A percentile compares a stretch with the other conserved stretches of the same genome.
phyloP scores from a whole-genome alignment of 1,140 invertebrate genomes.

The Pygmarrhopalites habei region DNA sequence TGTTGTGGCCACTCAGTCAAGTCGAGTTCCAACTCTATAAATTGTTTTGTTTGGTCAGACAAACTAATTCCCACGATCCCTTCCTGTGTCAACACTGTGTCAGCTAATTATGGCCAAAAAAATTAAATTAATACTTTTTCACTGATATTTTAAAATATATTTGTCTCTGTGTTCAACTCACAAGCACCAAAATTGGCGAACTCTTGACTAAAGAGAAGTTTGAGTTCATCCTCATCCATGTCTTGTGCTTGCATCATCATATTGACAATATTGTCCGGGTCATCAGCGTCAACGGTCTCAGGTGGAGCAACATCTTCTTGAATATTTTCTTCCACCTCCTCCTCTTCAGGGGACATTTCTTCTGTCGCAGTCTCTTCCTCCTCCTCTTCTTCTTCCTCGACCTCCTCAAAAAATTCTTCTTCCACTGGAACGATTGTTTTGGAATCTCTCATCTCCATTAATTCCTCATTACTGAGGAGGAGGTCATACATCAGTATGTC shows the following conservation, averaged over 20 bases:
- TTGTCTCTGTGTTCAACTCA: no score
- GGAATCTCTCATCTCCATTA: background rate
- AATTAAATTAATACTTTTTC: no score
- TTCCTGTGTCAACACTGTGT: conserved; percentile 19
- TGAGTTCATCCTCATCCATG: conserved; percentile 27
- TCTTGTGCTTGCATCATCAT: conserved; percentile 13
- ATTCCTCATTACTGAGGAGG: conserved; percentile 16
- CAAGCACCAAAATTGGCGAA: no score
- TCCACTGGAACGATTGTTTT: background rate
- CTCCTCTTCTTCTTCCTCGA: conserved; percentile 17
- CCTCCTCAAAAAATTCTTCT: conserved; percentile 5
- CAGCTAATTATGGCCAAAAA: no score
- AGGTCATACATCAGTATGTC: conserved; percentile 26
- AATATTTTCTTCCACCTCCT: conserved; percentile 7
- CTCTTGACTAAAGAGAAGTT: conserved; percentile 23
- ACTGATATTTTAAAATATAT: no score
- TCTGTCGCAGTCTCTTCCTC: conserved; percentile 13
- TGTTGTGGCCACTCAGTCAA: conserved; percentile 16
- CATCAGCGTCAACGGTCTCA: conserved; percentile 3
- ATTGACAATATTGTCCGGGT: conserved; percentile 13
- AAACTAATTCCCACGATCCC: conserved; percentile 31
- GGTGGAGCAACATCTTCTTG: background rate
- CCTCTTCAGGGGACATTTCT: conserved; percentile 4
- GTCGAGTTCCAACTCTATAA: conserved; percentile 24
- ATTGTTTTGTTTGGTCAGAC: conserved; percentile 25